Base-by-base conservation (phyloP, 2,113 vertebrate genomes). In the Gobius niger region DNA sequence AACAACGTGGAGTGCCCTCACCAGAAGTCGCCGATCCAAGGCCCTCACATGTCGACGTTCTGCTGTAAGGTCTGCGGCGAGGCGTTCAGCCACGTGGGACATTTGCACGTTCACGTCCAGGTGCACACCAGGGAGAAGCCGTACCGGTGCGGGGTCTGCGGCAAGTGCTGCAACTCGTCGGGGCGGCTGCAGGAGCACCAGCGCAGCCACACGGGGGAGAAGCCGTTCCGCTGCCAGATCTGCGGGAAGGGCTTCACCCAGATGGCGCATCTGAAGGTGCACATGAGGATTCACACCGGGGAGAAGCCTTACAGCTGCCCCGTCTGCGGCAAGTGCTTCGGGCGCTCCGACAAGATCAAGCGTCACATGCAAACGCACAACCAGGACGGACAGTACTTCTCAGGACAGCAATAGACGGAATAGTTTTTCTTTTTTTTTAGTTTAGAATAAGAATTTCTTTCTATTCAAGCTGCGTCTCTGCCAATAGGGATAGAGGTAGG, bases 331-430 rank as follows among this genome's bases (percentile, higher is more conserved):
- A 91, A 91, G 72, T 91, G 90, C 78, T 91, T 91, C 70, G 90
- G 90, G 65, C 90, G 90, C 19, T 91, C 90, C 13, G 90, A 91
- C 85, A 91, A 91, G 86, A 91, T 91, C 68, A 91, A 91, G 82
- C 78, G 90, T 71, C 90, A 91, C 73, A 89, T 91, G 12, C 90
- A 91, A 83, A 91, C 90, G 66, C 90, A 91, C 59, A 91, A 83
- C 72, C 89, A 89, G 0, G 90, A 91, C 66, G 90, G 90, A 72
- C 84, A 85, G 4, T 91, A 91, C 65, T 91, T 91, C 76, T 87
- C 90, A 77, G 89, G 89, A 60, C 89, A 91, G 82, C 90, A 79
- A 89, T 75, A 65, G 40, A 57, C 19, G 6, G 60, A 44, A 16
- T 50, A 56, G 44, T 50, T 75, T 34, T 34, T 34, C 24, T 34